A percentile compares a stretch with the other conserved stretches of the same genome.
phyloP scores from a whole-genome alignment of 1,140 invertebrate species.

The Sinella curviseta region DNA sequence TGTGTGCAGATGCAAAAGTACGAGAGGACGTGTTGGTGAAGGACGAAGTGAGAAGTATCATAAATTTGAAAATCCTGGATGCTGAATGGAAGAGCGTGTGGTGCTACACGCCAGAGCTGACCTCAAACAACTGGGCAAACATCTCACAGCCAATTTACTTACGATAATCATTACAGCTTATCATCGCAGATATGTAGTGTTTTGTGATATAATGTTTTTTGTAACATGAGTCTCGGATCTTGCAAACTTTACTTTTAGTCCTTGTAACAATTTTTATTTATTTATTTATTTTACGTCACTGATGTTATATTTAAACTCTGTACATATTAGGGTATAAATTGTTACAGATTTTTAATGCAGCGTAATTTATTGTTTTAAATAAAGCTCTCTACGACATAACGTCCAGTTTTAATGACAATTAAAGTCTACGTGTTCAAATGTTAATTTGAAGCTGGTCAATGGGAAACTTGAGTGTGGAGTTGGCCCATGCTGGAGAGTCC shows the following conservation, averaged over 20 bases:
- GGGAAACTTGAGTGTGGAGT: conserved; percentile 24
- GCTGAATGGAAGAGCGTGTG: conserved; percentile 38
- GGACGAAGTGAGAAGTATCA: conserved; percentile 25
- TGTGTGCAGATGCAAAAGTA: conserved; percentile 25
- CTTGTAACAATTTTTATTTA: no score
- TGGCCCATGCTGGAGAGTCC: conserved; percentile 25
- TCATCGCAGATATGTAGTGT: no score
- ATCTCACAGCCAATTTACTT: conserved; percentile 36
- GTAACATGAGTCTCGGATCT: background rate
- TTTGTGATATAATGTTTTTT: conserved; percentile 7
- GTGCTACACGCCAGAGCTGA: conserved; percentile 35
- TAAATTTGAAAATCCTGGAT: conserved; percentile 13
- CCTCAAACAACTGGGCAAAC: conserved; percentile 35
- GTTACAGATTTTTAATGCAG: no score
- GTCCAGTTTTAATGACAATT: no score
- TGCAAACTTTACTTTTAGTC: no score
- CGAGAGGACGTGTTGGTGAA: conserved; percentile 32
- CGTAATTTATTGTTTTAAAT: no score
- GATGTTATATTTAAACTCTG: no score
- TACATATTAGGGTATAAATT: no score
- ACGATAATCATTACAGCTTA: background rate
- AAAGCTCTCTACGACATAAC: no score
- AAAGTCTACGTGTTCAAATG: background rate
- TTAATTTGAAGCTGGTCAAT: conserved; percentile 29
- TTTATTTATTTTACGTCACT: no score